These are phyloP conservation scores for Luffia ferchaultella DNA, from an alignment of 2,888 invertebrate species.

Conservation along the genomic window DNA sequence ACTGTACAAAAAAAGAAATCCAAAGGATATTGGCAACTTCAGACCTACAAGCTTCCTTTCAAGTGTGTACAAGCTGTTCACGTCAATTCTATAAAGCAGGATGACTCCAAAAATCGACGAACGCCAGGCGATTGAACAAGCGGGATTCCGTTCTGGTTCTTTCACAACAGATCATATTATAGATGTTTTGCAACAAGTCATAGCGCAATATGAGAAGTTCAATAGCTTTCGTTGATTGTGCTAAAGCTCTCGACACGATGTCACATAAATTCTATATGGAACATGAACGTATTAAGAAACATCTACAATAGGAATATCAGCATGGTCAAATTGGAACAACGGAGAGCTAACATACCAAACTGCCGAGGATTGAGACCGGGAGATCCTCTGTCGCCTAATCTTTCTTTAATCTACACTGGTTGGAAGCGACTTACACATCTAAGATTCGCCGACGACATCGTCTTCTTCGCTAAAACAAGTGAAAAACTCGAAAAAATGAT, in stretches of 20 bases:
- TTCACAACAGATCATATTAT: neutral
- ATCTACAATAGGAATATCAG: neutral
- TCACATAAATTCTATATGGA: too few relatives aligned
- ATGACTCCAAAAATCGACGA: neutral
- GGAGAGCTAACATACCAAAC: neutral
- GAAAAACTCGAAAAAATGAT: neutral
- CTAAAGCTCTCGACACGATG: neutral
- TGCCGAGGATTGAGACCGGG: neutral
- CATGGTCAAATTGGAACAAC: neutral
- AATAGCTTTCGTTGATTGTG: neutral
- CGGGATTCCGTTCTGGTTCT: neutral
- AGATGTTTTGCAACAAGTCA: neutral
- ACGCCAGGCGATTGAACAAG: too few relatives aligned
- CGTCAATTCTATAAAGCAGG: neutral
- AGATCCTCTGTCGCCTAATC: neutral
- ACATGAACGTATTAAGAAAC: neutral
- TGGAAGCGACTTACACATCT: neutral
- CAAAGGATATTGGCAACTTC: neutral
- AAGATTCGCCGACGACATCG: neutral
- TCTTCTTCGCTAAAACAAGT: too few relatives aligned
- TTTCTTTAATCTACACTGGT: neutral
- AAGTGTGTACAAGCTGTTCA: neutral
- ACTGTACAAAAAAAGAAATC: neutral
- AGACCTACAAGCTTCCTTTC: neutral
- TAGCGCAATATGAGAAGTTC: neutral